Percentiles rank a stretch among this genome's conserved stretches.
These are phyloP conservation scores for Sebastes itinus DNA, from an alignment of 2,797 vertebrate genomes.

Conservation along the genomic window DNA sequence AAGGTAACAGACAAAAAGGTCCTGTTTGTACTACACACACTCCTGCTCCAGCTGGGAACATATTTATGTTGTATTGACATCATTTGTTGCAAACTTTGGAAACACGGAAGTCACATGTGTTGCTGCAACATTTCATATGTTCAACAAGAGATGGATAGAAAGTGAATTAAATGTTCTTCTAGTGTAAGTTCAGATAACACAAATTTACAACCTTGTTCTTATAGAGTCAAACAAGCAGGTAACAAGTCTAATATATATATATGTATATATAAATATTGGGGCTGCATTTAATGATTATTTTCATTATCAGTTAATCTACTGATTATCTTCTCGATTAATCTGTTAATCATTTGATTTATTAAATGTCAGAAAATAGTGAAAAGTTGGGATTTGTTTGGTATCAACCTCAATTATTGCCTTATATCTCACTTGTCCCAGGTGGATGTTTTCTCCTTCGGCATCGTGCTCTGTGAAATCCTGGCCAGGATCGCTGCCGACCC, in stretches of 20 bases:
- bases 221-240: background rate
- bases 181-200: background rate
- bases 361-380: background rate
- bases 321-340: background rate
- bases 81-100: background rate
- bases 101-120: background rate
- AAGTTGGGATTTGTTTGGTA: background rate
- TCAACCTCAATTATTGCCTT: background rate
- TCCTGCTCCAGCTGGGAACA: background rate
- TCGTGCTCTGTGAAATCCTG: slow-evolving; percentile 91
- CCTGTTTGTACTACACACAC: background rate
- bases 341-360: background rate
- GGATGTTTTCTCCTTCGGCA: slow-evolving; percentile 92
- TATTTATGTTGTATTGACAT: background rate
- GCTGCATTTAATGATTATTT: background rate
- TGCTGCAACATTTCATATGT: background rate
- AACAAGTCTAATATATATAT: background rate
- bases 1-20: slow-evolving; percentile 76
- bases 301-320: background rate
- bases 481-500: slow-evolving; percentile 90
- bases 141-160: background rate
- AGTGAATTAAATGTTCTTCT: background rate
- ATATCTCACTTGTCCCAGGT: slow-evolving; percentile 75
- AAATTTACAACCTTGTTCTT: background rate
- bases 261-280: background rate